Base-by-base conservation (phyloP, 2,888 invertebrate genomes). In the Watsonalla cultraria region DNA sequence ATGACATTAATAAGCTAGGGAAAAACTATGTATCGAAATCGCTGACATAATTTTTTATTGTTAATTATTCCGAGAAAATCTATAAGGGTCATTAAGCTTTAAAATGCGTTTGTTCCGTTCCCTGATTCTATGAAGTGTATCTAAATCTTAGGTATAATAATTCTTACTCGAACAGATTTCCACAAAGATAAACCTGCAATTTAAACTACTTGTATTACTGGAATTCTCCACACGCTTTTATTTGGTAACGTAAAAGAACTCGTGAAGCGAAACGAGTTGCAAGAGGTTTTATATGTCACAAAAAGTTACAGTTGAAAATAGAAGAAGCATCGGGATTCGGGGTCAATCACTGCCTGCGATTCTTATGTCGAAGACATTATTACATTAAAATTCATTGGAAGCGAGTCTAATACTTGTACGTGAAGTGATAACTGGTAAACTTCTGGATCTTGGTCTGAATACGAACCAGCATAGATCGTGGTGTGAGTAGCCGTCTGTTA, bases 311-410 rank as follows among this genome's bases (percentile, higher is more conserved):
- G 11, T 11, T 11, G 8, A 8, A 42, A 42, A 42, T 42, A 42
- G 9, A 42, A 11, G 2, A 11, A 11, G 5, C 11, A 42, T 5
- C 42, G 11, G 5, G 8, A 8, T 11, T 11, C 11, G 11, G 11
- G 0, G 5, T 11, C 42, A 42, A 11, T 37, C 8, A 37, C 7
- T 37, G 37, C 9, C 37, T 8, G 9, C 42, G 11, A 42, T 51
- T 54, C 47, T 54, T 54, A 51, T 57, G 59, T 58, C 62, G 50
- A 54, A 46, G 47, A 61, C 59, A 55, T 61, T 64, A 61, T 57
- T 59, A 59, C 78, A 81, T 84, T 83, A 81, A 82, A 82, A 84
- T 83, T 81, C 78, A 82, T 80, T 78, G 78, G 77, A 78, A 79
- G 76, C 77, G 76, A 76, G 74, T 80, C 75, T 80, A 78, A 79